These are phyloP conservation scores for Cynodonichthys magdalenae DNA, from an alignment of 2,797 vertebrate genomes.

Conservation along the genomic window DNA sequence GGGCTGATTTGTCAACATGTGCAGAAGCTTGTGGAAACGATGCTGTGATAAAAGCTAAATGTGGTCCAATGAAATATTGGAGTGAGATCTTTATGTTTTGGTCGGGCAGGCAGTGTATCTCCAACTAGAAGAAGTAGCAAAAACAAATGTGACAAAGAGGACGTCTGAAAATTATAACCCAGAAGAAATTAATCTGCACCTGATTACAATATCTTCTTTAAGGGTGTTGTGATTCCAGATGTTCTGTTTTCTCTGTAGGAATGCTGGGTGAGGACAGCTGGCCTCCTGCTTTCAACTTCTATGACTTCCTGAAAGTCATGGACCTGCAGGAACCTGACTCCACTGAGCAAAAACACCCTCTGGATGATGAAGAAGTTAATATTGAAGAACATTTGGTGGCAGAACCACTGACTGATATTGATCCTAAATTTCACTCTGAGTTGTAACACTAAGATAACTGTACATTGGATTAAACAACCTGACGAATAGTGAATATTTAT, in stretches of 20 bases:
- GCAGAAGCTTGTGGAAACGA: no score
- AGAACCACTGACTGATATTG: constrained; percentile 23
- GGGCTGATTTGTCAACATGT: no score
- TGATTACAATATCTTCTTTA: neutral
- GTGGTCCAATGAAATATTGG: no score
- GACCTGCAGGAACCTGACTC: constrained; percentile 75
- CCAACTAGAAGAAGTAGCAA: no score
- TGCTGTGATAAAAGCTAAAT: no score
- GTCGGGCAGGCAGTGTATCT: no score
- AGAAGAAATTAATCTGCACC: neutral
- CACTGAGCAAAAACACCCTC: constrained; percentile 55
- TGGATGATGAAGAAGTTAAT: constrained; percentile 16
- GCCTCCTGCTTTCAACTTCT: constrained; percentile 85
- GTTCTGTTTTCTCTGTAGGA: constrained; percentile 71
- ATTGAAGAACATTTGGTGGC: constrained; percentile 20
- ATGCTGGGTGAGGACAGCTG: constrained; percentile 82
- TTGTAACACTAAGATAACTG: constrained; percentile 44
- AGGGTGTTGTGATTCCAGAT: neutral
- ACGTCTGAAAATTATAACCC: neutral
- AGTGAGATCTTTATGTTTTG: no score
- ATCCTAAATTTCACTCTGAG: constrained; percentile 67
- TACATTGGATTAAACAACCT: no score
- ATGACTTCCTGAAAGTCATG: constrained; percentile 90
- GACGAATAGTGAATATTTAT: no score
- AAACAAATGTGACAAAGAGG: no score